phyloP scores from a whole-genome alignment of 1,140 invertebrate species.

The Drosophila malerkotliana region DNA sequence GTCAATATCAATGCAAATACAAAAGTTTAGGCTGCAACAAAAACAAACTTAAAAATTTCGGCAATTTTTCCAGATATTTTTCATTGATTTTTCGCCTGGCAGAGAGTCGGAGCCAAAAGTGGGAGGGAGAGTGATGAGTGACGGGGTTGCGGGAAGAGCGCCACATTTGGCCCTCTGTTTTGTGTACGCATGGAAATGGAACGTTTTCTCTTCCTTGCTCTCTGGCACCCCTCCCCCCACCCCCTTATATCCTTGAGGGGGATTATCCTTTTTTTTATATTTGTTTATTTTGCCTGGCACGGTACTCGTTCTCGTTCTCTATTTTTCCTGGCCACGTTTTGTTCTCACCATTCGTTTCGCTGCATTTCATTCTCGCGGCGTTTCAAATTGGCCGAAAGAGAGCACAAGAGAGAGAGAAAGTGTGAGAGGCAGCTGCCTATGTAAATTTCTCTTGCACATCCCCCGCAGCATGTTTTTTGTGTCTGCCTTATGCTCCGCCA shows the following conservation, averaged over 20 bases:
- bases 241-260: not conserved
- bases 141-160: slow-evolving; percentile 14
- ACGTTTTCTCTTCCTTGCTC: slow-evolving; percentile 21
- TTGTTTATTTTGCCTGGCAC: slow-evolving; percentile 64
- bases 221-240: not conserved
- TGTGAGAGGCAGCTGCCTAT: slow-evolving; percentile 55
- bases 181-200: slow-evolving; percentile 64
- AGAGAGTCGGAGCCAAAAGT: slow-evolving; percentile 19
- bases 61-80: slow-evolving; percentile 77
- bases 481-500: slow-evolving; percentile 37
- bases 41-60: slow-evolving; percentile 59
- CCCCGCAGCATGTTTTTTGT: slow-evolving; percentile 44
- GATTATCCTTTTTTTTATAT: slow-evolving; percentile 80
- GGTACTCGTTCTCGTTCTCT: slow-evolving; percentile 44
- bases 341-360: slow-evolving; percentile 73
- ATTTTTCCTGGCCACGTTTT: slow-evolving; percentile 73
- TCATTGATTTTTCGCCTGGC: slow-evolving; percentile 79
- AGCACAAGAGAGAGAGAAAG: slow-evolving; percentile 11
- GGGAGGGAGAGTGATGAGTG: not conserved
- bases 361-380: slow-evolving; percentile 76
- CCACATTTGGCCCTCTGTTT: slow-evolving; percentile 64
- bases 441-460: slow-evolving; percentile 43
- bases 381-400: slow-evolving; percentile 66
- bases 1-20: too few relatives aligned
- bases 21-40: slow-evolving; percentile 22